phyloP scores from a whole-genome alignment of 2,797 vertebrate genomes.

The Naso thynnoides region DNA sequence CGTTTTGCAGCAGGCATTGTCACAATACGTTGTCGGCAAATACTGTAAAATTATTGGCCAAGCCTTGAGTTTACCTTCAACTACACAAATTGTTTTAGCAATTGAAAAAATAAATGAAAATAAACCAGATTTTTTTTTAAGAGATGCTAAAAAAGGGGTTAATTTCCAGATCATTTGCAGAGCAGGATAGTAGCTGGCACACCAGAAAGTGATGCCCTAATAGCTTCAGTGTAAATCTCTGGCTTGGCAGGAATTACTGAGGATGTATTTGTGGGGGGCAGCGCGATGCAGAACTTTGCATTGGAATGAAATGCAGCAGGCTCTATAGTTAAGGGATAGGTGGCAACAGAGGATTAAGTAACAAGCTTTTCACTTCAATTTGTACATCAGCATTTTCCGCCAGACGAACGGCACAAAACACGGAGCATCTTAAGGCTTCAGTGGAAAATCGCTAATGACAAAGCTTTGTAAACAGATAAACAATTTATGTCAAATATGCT shows the following conservation, averaged over 20 bases:
- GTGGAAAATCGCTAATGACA: slow-evolving; percentile 87
- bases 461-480: slow-evolving; percentile 86
- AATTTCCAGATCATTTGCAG: slow-evolving; percentile 56
- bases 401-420: slow-evolving; percentile 66
- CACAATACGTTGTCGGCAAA: slow-evolving; percentile 44
- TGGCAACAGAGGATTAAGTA: slow-evolving; percentile 85
- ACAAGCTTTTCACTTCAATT: slow-evolving; percentile 88
- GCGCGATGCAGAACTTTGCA: slow-evolving; percentile 72
- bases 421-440: slow-evolving; percentile 71
- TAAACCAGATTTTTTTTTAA: slow-evolving; percentile 32
- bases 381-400: slow-evolving; percentile 86
- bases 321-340: slow-evolving; percentile 81
- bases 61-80: slow-evolving; percentile 44
- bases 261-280: slow-evolving; percentile 64
- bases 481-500: slow-evolving; percentile 83
- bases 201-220: slow-evolving; percentile 72
- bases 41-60: slow-evolving; percentile 42
- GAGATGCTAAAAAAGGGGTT: slow-evolving; percentile 31
- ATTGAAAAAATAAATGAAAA: slow-evolving; percentile 33
- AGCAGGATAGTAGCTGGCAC: slow-evolving; percentile 67
- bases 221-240: slow-evolving; percentile 80
- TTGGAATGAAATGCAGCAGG: slow-evolving; percentile 71
- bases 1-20: slow-evolving; percentile 49
- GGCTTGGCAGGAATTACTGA: slow-evolving; percentile 82
- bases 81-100: slow-evolving; percentile 36